Conservation (phyloP, 30 jellyfish, hydroid and myxozoan species). For the Catostylus mosaicus region DNA sequence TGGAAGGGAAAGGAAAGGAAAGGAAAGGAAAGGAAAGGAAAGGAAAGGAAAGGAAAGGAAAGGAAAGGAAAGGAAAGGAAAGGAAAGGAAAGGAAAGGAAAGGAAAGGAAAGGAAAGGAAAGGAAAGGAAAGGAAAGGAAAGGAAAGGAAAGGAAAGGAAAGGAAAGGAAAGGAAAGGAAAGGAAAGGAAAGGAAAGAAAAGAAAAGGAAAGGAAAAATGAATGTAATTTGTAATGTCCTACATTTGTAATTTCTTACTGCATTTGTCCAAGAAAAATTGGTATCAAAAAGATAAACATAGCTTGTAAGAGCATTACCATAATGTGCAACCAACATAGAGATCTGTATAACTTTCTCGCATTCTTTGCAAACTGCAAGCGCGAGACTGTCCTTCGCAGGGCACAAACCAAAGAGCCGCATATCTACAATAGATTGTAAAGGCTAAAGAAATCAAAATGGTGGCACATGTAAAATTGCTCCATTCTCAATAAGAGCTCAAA, state of each 20-base stretch:
- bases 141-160: no score
- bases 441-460: no score
- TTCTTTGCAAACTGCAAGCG: conserved; percentile 78
- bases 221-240: no score
- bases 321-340: conserved; percentile 68
- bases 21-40: neutral
- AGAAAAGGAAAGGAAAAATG: no score
- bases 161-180: no score
- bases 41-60: neutral
- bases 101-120: neutral
- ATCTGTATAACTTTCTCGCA: conserved; percentile 75
- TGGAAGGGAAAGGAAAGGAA: neutral
- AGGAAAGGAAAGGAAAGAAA: no score
- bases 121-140: neutral
- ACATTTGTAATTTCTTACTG: no score
- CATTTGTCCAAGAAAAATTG: no score
- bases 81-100: neutral
- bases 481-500: no score
- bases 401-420: conserved; percentile 80
- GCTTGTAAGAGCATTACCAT: no score
- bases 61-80: neutral
- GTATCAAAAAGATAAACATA: no score
- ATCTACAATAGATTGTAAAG: conserved; percentile 49
- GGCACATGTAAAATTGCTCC: no score
- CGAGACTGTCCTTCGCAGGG: conserved; percentile 80